phyloP scores from a whole-genome alignment of 2,797 vertebrate species.

The Cyclopterus lumpus region DNA sequence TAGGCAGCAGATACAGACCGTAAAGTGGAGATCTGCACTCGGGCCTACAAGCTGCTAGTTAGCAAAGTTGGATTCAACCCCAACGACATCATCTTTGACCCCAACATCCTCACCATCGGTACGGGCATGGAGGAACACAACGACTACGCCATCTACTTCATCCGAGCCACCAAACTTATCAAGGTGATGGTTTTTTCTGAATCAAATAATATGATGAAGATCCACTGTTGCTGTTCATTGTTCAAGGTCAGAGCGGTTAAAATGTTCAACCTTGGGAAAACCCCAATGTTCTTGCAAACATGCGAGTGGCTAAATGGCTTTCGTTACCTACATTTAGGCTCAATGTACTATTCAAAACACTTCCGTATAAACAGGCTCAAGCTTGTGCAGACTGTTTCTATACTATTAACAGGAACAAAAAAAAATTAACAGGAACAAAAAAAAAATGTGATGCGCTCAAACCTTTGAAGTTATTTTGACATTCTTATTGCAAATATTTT shows the following conservation, averaged over 20 bases:
- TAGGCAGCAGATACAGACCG: slow-evolving; percentile 91
- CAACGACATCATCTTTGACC: slow-evolving; percentile 98
- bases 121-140: slow-evolving; percentile 98
- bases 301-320: neutral
- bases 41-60: slow-evolving; percentile 91
- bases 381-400: too few relatives aligned
- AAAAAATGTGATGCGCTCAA: neutral
- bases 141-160: slow-evolving; percentile 91
- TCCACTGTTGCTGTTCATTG: too few relatives aligned
- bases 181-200: slow-evolving; percentile 83
- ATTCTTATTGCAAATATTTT: neutral
- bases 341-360: too few relatives aligned
- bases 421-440: too few relatives aligned
- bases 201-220: neutral
- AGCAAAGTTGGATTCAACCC: slow-evolving; percentile 88
- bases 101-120: slow-evolving; percentile 97
- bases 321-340: neutral
- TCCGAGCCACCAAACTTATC: slow-evolving; percentile 89
- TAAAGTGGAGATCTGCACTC: slow-evolving; percentile 91
- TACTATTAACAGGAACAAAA: neutral
- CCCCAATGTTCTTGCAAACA: neutral
- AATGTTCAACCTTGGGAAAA: neutral
- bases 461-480: neutral
- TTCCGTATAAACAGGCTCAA: too few relatives aligned
- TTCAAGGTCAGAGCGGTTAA: neutral